Conservation (phyloP, 2,113 vertebrate species). For the Misgurnus mizolepis region DNA sequence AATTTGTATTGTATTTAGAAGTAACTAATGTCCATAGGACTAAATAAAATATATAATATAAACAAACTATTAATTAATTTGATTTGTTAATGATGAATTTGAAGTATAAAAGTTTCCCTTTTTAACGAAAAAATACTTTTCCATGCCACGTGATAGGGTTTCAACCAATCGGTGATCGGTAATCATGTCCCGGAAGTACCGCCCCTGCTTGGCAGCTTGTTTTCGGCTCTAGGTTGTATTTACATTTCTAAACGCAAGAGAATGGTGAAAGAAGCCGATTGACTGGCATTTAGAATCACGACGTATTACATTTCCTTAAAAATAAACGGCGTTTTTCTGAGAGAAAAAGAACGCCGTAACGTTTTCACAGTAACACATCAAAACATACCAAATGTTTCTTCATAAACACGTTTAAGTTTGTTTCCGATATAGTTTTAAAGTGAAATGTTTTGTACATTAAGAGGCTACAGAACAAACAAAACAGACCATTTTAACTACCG, state of each 20-base stretch:
- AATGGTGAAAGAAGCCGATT: slow-evolving; percentile 15
- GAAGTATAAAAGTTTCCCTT: not conserved
- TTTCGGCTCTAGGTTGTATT: slow-evolving; percentile 17
- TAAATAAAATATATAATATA: not conserved
- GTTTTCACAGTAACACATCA: not conserved
- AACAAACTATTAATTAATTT: not conserved
- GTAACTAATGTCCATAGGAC: too few species aligned
- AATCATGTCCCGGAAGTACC: not conserved
- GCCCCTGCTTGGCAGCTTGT: not conserved
- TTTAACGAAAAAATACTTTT: not conserved
- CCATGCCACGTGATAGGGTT: not conserved
- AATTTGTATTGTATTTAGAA: too few species aligned
- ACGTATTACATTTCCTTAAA: not conserved
- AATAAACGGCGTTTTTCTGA: not conserved
- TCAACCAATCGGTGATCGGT: not conserved
- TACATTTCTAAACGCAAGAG: not conserved
- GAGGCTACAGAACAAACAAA: not conserved
- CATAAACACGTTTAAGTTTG: not conserved
- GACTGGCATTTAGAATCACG: slow-evolving; percentile 18
- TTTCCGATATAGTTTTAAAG: not conserved
- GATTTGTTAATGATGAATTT: too few species aligned
- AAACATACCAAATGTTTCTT: not conserved
- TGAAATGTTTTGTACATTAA: not conserved
- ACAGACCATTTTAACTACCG: not conserved
- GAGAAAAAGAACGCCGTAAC: not conserved